phyloP scores from a whole-genome alignment of 2,113 vertebrate genomes.

The Rousettus leschenaultii region DNA sequence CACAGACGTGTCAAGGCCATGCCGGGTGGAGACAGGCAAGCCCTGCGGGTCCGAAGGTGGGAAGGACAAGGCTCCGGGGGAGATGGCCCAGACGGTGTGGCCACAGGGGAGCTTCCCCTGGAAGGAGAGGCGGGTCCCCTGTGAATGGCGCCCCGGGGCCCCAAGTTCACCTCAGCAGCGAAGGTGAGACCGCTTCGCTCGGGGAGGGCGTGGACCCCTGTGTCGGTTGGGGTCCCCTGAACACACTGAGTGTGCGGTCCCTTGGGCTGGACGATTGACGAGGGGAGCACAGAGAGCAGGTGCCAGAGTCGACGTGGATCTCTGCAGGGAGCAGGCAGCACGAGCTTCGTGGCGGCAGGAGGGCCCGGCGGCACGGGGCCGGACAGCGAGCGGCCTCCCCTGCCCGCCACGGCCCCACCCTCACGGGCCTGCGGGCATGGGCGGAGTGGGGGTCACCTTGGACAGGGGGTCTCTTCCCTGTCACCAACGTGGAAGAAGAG shows the following conservation, averaged over 20 bases:
- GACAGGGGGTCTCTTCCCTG: not conserved
- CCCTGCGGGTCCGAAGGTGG: not conserved
- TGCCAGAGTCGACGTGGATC: rapidly evolving
- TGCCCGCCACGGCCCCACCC: not conserved
- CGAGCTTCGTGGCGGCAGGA: not conserved
- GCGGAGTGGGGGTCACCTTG: not conserved
- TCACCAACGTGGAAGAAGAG: not conserved
- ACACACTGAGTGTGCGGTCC: not conserved
- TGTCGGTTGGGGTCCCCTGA: not conserved
- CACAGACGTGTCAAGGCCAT: rapidly evolving
- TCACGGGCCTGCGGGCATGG: not conserved
- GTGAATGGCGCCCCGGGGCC: not conserved
- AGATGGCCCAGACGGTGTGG: too few relatives aligned
- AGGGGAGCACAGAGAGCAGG: not conserved
- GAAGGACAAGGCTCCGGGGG: not conserved
- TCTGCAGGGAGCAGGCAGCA: not conserved
- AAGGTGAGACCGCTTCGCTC: not conserved
- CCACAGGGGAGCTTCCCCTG: not conserved
- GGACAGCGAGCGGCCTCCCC: too few relatives aligned
- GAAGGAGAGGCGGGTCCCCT: not conserved
- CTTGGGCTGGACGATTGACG: not conserved
- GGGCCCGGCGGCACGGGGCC: not conserved
- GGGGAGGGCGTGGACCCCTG: not conserved
- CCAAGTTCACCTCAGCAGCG: not conserved
- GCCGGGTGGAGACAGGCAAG: not conserved